A percentile compares a stretch with the other conserved stretches of the same genome.
Evolutionary conservation across 2,888 invertebrate genomes (phyloP).

Genomic region (Xestia xanthographa): DNA sequence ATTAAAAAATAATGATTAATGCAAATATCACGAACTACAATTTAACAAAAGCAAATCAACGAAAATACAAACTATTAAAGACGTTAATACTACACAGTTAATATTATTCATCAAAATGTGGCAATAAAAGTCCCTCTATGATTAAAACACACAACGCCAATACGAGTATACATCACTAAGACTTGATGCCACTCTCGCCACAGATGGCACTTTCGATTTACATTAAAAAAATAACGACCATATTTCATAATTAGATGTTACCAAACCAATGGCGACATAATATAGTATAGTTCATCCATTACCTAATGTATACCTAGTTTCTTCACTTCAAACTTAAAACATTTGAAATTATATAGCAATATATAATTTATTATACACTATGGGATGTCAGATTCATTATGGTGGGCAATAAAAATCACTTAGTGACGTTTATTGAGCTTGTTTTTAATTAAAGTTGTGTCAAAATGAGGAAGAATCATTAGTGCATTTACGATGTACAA

Average conservation of each 20-base stretch:
- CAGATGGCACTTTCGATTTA: slow-evolving; percentile 51
- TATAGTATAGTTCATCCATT: slow-evolving; percentile 55
- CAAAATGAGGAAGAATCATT: slow-evolving; percentile 67
- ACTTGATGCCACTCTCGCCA: slow-evolving; percentile 6
- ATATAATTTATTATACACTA: slow-evolving; percentile 65
- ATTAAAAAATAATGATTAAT: no score
- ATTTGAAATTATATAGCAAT: slow-evolving; percentile 60
- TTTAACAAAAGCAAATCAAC: background rate
- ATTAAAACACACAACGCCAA: slow-evolving; percentile 27
- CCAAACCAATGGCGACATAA: slow-evolving; percentile 51
- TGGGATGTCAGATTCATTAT: slow-evolving; percentile 59
- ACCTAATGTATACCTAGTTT: slow-evolving; percentile 60
- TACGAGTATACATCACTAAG: slow-evolving; percentile 38
- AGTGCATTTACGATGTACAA: slow-evolving; percentile 63
- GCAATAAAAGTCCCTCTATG: slow-evolving; percentile 15
- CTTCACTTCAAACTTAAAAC: slow-evolving; percentile 50
- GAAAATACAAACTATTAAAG: background rate
- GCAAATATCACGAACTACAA: background rate
- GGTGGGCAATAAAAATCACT: slow-evolving; percentile 73
- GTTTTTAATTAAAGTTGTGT: slow-evolving; percentile 68
- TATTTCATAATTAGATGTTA: slow-evolving; percentile 62
- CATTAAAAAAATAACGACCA: slow-evolving; percentile 47
- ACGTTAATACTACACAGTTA: background rate
- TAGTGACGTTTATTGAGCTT: slow-evolving; percentile 71
- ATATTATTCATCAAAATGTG: slow-evolving; percentile 16